Conservation (phyloP, 1,140 invertebrate genomes). For the Bombus affinis region DNA sequence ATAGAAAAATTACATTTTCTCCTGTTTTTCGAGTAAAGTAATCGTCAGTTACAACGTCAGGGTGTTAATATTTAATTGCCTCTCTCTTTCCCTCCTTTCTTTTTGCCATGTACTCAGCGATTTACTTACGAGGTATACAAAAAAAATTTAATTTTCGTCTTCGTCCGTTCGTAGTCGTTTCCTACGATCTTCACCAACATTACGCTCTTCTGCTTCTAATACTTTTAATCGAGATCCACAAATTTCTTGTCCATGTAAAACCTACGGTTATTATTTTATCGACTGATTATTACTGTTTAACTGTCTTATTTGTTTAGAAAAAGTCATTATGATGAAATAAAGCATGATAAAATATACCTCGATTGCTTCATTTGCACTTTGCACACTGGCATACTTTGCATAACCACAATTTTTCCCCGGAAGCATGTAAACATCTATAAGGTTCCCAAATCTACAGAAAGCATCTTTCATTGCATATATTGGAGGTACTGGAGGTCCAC, state of each 20-base stretch:
- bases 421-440: slow-evolving; percentile 95
- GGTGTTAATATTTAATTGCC: slow-evolving; percentile 60
- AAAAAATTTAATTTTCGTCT: slow-evolving; percentile 77
- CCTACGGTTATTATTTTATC: slow-evolving; percentile 72
- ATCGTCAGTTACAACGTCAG: slow-evolving; percentile 65
- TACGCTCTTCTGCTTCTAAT: slow-evolving; percentile 93
- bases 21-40: slow-evolving; percentile 52
- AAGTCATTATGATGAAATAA: background rate
- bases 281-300: background rate
- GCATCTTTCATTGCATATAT: slow-evolving; percentile 92
- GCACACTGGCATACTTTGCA: slow-evolving; percentile 92
- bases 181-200: slow-evolving; percentile 82
- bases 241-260: slow-evolving; percentile 91
- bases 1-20: slow-evolving; percentile 81
- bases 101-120: slow-evolving; percentile 44
- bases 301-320: background rate
- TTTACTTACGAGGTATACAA: slow-evolving; percentile 80
- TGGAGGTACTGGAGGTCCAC: slow-evolving; percentile 90
- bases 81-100: slow-evolving; percentile 48
- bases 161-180: slow-evolving; percentile 84
- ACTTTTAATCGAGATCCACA: slow-evolving; percentile 93
- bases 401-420: slow-evolving; percentile 96
- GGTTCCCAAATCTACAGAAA: slow-evolving; percentile 95
- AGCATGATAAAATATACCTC: slow-evolving; percentile 79
- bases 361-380: slow-evolving; percentile 91